Evolutionary conservation across 2,888 invertebrate genomes (phyloP).

Genomic region (Chorisops tibialis): DNA sequence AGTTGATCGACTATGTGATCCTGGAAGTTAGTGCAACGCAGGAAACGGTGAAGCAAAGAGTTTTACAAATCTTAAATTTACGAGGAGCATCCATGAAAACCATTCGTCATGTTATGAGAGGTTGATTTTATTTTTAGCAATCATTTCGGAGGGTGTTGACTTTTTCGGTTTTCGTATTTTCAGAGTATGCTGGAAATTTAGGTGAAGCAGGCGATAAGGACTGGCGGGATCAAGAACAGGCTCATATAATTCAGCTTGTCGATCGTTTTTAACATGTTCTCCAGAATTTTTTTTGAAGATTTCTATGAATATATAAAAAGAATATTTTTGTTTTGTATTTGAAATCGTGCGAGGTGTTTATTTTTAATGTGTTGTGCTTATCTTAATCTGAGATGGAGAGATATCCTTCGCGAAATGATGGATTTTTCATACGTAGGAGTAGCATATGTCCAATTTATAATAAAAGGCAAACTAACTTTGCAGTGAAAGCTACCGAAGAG

Average conservation of each 20-base stretch:
- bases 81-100: slow-evolving; percentile 89
- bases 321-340: too few relatives aligned
- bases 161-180: slow-evolving; percentile 35
- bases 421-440: too few relatives aligned
- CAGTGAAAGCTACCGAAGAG: too few relatives aligned
- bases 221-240: slow-evolving; percentile 84
- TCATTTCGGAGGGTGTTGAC: too few relatives aligned
- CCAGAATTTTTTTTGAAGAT: not conserved
- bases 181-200: slow-evolving; percentile 93
- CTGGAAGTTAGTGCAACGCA: slow-evolving; percentile 71
- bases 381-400: too few relatives aligned
- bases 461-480: too few relatives aligned
- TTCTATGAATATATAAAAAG: too few relatives aligned
- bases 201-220: slow-evolving; percentile 84
- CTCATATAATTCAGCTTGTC: slow-evolving; percentile 85
- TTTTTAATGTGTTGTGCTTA: too few relatives aligned
- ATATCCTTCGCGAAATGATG: too few relatives aligned
- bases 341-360: too few relatives aligned
- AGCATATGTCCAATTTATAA: too few relatives aligned
- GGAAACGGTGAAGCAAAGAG: slow-evolving; percentile 74
- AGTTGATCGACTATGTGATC: slow-evolving; percentile 87
- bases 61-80: slow-evolving; percentile 83
- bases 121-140: slow-evolving; percentile 51
- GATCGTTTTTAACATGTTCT: slow-evolving; percentile 81
- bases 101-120: slow-evolving; percentile 90